These are phyloP conservation scores for Nymphalis urticae DNA, from an alignment of 2,888 invertebrate species.

Conservation along the genomic window DNA sequence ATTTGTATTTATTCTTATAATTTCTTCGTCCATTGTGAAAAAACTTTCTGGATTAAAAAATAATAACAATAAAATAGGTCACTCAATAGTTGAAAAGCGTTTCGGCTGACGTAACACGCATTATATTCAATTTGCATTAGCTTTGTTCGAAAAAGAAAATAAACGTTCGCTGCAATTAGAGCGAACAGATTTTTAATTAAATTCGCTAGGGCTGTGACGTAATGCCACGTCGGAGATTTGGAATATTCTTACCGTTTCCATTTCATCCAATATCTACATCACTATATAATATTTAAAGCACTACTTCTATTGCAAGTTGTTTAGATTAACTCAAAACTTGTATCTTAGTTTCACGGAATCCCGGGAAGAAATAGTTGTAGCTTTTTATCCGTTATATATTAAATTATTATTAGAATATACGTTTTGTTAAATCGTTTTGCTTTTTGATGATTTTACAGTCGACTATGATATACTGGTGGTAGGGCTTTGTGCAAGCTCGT, in stretches of 20 bases:
- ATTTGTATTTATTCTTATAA: too few species aligned
- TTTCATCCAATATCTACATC: not conserved
- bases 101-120: slow-evolving; percentile 16
- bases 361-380: too few species aligned
- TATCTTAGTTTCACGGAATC: too few species aligned
- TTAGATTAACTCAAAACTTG: too few species aligned
- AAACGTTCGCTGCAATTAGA: slow-evolving; percentile 20
- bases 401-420: too few species aligned
- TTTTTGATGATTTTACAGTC: too few species aligned
- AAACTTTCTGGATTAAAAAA: not conserved
- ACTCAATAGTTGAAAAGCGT: not conserved
- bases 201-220: slow-evolving; percentile 26
- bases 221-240: not conserved
- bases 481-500: too few species aligned
- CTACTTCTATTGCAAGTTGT: too few species aligned
- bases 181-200: slow-evolving; percentile 32
- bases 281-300: not conserved
- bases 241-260: not conserved
- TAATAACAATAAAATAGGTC: slow-evolving; percentile 3
- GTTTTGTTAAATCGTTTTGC: too few species aligned
- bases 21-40: too few species aligned
- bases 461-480: too few species aligned
- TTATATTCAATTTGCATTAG: slow-evolving; percentile 29
- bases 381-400: too few species aligned
- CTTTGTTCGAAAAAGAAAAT: slow-evolving; percentile 24